Base-by-base conservation (phyloP, 2,888 invertebrate species). In the Clanis bilineata region DNA sequence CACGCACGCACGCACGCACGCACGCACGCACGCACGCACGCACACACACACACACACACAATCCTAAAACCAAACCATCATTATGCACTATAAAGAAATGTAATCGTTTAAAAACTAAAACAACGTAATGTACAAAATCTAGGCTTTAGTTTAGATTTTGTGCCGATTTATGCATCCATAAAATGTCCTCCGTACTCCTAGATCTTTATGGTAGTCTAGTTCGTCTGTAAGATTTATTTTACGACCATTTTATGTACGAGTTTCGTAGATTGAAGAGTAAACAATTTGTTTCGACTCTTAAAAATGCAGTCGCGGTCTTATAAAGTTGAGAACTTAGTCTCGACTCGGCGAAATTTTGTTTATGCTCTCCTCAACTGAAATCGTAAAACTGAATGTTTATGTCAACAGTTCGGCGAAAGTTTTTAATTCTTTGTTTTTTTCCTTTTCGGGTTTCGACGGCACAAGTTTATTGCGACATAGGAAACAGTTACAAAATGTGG, bases 351-450 rank as follows among this genome's bases (percentile, higher is more conserved):
- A 22, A 55, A 62, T 57, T 58, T 47, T 55, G 66, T 65, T 68
- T 65, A 60, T 67, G 56, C 56, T 43, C 65, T 57, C 62, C 57
- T 51, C 38, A 39, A 38, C 58, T 47, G 65, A 74, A 73, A 67
- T 78, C 83, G 78, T 85, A 85, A 84, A 86, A 80, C 76, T 74
- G 73, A 75, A 72, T 80, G 82, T 83, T 84, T 83, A 86, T 80
- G 80, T 79, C 77, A 77, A 77, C 78, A 70, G 74, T 80, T 77
- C 73, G 68, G 62, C 51, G 62, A 76, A 86, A 86, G 72, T 85
- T 86, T 86, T 86, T 85, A 83, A 83, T 83, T 85, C 82, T 25
- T 58, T 25, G 7, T 3, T 39, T 58, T 58, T 51, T 39, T 39
- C 25, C 47, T 12, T 38, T 7, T 12, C 15, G 9, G 2, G 38